Evolutionary conservation across 2,888 invertebrate species (phyloP).

Genomic region (Drosophila koepferae): DNA sequence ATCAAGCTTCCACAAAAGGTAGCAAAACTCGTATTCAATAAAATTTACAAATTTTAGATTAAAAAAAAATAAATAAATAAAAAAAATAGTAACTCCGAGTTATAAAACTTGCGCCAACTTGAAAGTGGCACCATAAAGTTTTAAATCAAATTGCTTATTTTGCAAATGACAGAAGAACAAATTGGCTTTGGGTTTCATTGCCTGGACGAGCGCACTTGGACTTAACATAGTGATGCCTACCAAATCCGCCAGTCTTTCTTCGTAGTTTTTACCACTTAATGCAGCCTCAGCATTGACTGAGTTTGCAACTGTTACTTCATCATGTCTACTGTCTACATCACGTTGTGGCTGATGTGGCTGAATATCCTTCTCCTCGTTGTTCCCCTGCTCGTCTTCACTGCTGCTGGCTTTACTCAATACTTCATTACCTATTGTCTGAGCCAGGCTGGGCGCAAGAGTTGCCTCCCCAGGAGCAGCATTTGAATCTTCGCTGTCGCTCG

Average conservation of each 20-base stretch:
- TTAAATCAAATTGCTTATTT: not conserved
- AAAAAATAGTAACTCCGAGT: too few relatives aligned
- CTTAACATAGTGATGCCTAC: constrained; percentile 72
- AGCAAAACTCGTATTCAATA: too few relatives aligned
- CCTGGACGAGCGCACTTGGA: constrained; percentile 47
- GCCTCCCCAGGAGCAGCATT: constrained; percentile 56
- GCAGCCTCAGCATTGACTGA: constrained; percentile 43
- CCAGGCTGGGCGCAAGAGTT: constrained; percentile 71
- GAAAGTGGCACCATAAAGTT: too few relatives aligned
- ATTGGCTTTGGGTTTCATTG: constrained; percentile 51
- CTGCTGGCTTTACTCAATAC: constrained; percentile 56
- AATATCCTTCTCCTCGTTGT: constrained; percentile 8
- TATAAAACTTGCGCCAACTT: not conserved
- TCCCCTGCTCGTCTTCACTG: constrained; percentile 85
- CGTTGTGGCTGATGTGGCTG: constrained; percentile 1
- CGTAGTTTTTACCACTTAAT: constrained; percentile 80
- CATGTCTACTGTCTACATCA: constrained; percentile 17
- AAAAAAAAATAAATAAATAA: too few relatives aligned
- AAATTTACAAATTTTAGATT: too few relatives aligned
- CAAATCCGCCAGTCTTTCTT: constrained; percentile 82
- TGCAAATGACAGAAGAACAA: not conserved
- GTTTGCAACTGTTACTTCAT: constrained; percentile 16
- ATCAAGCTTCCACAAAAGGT: too few relatives aligned
- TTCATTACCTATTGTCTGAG: constrained; percentile 72
- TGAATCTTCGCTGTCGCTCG: constrained; percentile 82